Evolutionary conservation across 2,888 invertebrate species (phyloP).

Genomic region (Oxystoma pomonae): DNA sequence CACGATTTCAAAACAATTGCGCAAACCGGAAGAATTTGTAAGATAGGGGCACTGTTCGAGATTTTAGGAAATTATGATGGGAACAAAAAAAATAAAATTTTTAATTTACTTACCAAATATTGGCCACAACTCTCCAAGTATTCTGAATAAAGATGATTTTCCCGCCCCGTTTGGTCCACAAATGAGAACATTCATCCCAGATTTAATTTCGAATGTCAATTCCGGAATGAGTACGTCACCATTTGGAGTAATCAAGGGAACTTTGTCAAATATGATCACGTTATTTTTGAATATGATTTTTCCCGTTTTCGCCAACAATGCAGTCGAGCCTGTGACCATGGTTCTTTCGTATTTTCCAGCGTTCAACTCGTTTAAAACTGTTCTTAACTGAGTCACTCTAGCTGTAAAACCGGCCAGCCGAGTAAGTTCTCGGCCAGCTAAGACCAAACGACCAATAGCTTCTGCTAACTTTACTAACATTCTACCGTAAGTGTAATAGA

Average conservation of each 20-base stretch:
- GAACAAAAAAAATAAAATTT: too few species aligned
- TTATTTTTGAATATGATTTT: conserved; percentile 80
- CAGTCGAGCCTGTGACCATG: conserved; percentile 55
- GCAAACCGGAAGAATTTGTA: too few species aligned
- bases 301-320: conserved; percentile 66
- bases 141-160: conserved; percentile 94
- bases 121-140: conserved; percentile 97
- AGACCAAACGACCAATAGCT: conserved; percentile 90
- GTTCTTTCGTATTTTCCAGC: conserved; percentile 67
- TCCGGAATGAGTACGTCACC: conserved; percentile 91
- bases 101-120: conserved; percentile 63
- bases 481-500: conserved; percentile 93
- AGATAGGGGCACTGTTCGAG: too few species aligned
- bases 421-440: conserved; percentile 93
- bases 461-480: conserved; percentile 96
- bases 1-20: too few species aligned
- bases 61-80: too few species aligned
- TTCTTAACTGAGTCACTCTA: conserved; percentile 83
- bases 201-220: conserved; percentile 78
- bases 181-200: conserved; percentile 95
- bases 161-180: conserved; percentile 99
- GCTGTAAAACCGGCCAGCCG: conserved; percentile 92
- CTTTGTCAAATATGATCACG: conserved; percentile 84
- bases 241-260: conserved; percentile 95
- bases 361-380: conserved; percentile 80